phyloP scores from a whole-genome alignment of 2,113 vertebrate species.

The Erythrocebus patas region DNA sequence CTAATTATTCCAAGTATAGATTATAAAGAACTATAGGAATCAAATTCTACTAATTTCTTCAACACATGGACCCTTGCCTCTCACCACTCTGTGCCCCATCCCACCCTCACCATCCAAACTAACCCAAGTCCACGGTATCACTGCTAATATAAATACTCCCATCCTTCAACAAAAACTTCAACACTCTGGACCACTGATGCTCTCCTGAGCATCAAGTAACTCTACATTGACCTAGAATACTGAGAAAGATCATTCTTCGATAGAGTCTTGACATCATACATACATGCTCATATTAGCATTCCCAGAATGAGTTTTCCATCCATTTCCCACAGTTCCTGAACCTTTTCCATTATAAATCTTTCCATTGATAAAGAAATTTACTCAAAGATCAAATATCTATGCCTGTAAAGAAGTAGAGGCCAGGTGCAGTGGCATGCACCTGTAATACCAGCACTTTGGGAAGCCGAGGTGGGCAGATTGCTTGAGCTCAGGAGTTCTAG shows the following conservation, averaged over 20 bases:
- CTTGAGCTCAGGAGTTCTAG: no score
- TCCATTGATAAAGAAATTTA: slow-evolving; percentile 58
- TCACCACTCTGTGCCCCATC: neutral
- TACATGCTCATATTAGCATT: neutral
- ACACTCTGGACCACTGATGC: neutral
- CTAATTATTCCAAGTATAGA: neutral
- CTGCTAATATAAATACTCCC: neutral
- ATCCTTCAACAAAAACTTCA: neutral
- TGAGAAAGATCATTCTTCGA: neutral
- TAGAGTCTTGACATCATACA: neutral
- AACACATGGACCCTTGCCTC: neutral
- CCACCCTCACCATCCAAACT: neutral
- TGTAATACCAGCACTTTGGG: no score
- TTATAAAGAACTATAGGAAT: neutral
- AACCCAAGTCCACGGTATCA: neutral
- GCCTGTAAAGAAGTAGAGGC: neutral
- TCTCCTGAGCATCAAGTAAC: neutral
- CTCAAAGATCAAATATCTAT: neutral
- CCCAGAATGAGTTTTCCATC: neutral
- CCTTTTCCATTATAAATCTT: slow-evolving; percentile 47
- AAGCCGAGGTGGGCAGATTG: no score
- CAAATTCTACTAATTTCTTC: neutral
- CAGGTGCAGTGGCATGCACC: no score
- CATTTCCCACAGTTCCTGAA: slow-evolving; percentile 35
- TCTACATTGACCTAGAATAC: neutral